Percentiles rank a stretch among this genome's conserved stretches.
Evolutionary conservation across 2,797 vertebrate genomes (phyloP).

Genomic region (Sorex maritimensis): DNA sequence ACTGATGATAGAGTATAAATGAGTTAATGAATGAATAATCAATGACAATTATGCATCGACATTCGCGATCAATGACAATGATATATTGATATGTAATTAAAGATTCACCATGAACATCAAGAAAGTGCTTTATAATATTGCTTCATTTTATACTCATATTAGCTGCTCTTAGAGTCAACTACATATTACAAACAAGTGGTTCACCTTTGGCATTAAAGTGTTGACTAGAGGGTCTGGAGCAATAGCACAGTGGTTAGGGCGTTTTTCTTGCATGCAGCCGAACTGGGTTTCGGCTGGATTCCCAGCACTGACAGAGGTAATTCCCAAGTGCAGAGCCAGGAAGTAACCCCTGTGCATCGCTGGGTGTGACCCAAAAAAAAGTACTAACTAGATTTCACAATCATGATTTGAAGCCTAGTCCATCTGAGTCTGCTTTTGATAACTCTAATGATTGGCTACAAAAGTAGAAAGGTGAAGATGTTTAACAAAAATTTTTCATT

Average conservation of each 20-base stretch:
- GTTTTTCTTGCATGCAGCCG: too few relatives aligned
- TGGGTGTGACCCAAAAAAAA: not conserved
- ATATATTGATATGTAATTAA: not conserved
- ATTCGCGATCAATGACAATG: too few relatives aligned
- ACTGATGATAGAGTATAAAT: not conserved
- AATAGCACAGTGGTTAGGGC: too few relatives aligned
- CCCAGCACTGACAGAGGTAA: too few relatives aligned
- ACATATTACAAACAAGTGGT: not conserved
- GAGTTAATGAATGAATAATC: not conserved
- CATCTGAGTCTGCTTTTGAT: not conserved
- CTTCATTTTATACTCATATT: not conserved
- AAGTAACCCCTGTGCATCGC: too few relatives aligned
- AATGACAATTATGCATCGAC: too few relatives aligned
- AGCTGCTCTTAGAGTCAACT: not conserved
- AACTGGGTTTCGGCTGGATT: too few relatives aligned
- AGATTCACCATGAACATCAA: not conserved
- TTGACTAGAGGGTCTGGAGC: not conserved
- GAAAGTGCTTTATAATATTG: not conserved
- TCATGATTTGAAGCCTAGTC: not conserved
- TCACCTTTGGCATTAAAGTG: not conserved
- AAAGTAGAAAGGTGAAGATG: not conserved
- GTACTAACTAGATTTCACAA: not conserved
- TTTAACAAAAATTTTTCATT: slow-evolving; percentile 3
- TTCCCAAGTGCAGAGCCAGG: too few relatives aligned
- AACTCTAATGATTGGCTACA: not conserved